Percentiles rank a stretch among this genome's conserved stretches.
Evolutionary conservation across 1,140 invertebrate species (phyloP).

Genomic region (silkworm (Bombyx mori)): DNA sequence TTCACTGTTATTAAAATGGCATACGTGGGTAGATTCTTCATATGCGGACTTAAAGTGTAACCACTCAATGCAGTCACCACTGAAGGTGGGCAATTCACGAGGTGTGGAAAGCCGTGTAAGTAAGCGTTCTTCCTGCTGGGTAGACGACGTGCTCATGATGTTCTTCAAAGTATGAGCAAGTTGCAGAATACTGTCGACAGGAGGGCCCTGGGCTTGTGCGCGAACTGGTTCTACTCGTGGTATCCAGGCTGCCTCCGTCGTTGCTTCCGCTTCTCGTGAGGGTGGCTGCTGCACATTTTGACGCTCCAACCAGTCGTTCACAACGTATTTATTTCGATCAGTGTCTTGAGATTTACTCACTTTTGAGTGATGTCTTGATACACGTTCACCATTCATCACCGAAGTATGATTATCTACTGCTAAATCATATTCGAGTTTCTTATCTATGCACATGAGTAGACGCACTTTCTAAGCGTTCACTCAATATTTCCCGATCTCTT

Average conservation of each 20-base stretch:
- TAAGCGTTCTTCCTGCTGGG: slow-evolving; percentile 8
- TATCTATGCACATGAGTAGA: slow-evolving; percentile 1
- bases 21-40: slow-evolving; percentile 15
- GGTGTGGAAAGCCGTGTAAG: slow-evolving; percentile 16
- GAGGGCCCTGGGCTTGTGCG: not conserved
- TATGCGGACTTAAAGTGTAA: slow-evolving; percentile 16
- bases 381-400: not conserved
- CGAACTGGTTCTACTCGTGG: too few relatives aligned
- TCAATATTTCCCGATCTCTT: too few relatives aligned
- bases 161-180: slow-evolving; percentile 10
- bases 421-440: slow-evolving; percentile 11
- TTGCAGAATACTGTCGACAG: slow-evolving; percentile 7
- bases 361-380: not conserved
- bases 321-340: not conserved
- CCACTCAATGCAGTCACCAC: slow-evolving; percentile 17
- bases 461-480: not conserved
- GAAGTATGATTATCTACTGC: slow-evolving; percentile 7
- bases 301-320: slow-evolving; percentile 10
- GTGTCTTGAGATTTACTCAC: not conserved
- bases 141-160: slow-evolving; percentile 10
- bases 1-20: slow-evolving; percentile 14
- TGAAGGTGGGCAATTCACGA: slow-evolving; percentile 13
- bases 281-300: not conserved
- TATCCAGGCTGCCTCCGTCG: not conserved
- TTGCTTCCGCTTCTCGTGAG: too few relatives aligned